Evolutionary conservation across 2,888 invertebrate species (phyloP).

Genomic region (Megaustenia siamemsis): DNA sequence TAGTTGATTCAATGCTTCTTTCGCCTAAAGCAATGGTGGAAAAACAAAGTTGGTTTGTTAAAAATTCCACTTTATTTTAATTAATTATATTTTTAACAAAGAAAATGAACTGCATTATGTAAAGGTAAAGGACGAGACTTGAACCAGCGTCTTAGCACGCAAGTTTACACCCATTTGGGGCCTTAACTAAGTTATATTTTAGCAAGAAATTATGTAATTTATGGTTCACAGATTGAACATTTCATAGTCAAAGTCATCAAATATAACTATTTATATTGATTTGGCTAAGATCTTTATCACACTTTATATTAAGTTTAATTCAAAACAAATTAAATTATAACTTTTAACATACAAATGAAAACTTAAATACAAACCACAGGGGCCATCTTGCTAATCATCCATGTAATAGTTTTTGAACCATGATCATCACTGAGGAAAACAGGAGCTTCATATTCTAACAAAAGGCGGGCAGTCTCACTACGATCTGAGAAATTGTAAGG

Average conservation of each 20-base stretch:
- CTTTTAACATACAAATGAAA: neutral
- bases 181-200: too few relatives aligned
- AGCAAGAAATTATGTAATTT: too few relatives aligned
- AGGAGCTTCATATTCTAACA: constrained; percentile 74
- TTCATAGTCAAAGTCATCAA: too few relatives aligned
- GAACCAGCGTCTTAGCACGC: too few relatives aligned
- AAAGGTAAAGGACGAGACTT: too few relatives aligned
- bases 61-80: neutral
- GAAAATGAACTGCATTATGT: too few relatives aligned
- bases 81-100: neutral
- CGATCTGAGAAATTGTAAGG: constrained; percentile 68
- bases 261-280: too few relatives aligned
- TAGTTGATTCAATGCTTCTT: constrained; percentile 76
- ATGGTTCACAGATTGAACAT: too few relatives aligned
- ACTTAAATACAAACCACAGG: constrained; percentile 71
- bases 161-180: too few relatives aligned
- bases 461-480: constrained; percentile 76
- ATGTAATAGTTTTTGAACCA: constrained; percentile 75
- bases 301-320: neutral
- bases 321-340: neutral
- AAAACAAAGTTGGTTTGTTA: neutral
- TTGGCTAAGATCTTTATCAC: too few relatives aligned
- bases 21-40: constrained; percentile 66
- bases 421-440: constrained; percentile 71
- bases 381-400: constrained; percentile 79